phyloP scores from a whole-genome alignment of 1,140 invertebrate genomes.

The Heliconius melpomene region DNA sequence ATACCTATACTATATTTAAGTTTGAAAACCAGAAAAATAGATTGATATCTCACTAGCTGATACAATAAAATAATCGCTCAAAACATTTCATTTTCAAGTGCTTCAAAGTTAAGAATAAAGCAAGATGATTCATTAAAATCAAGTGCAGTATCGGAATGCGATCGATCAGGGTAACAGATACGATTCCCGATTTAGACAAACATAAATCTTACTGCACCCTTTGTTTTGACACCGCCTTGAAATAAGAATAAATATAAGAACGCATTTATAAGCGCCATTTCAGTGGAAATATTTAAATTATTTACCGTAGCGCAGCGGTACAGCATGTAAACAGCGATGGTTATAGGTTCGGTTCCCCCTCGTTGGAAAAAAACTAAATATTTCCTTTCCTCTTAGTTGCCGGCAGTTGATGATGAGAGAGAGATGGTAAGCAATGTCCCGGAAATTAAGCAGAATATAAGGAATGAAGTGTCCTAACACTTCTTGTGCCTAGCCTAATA shows the following conservation, averaged over 20 bases:
- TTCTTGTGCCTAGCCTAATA: no score
- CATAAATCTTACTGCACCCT: constrained; percentile 16
- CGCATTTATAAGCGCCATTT: constrained; percentile 5
- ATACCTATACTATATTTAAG: no score
- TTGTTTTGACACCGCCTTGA: constrained; percentile 23
- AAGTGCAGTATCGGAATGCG: constrained; percentile 18
- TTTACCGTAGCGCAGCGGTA: neutral
- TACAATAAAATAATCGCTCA: neutral
- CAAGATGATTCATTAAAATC: constrained; percentile 3
- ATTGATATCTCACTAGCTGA: neutral
- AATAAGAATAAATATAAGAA: neutral
- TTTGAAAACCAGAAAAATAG: no score
- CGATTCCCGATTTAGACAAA: constrained; percentile 30
- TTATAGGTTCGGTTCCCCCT: neutral
- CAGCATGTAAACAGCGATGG: neutral
- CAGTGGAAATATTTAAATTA: constrained; percentile 21
- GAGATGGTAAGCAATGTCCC: no score
- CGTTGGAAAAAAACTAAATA: neutral
- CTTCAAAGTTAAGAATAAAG: neutral
- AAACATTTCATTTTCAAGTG: neutral
- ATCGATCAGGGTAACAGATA: constrained; percentile 28
- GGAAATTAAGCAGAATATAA: no score
- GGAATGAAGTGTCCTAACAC: no score
- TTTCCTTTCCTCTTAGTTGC: no score
- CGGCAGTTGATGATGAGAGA: no score